phyloP scores from a whole-genome alignment of 2,113 vertebrate genomes.

The Elachura formosa region DNA sequence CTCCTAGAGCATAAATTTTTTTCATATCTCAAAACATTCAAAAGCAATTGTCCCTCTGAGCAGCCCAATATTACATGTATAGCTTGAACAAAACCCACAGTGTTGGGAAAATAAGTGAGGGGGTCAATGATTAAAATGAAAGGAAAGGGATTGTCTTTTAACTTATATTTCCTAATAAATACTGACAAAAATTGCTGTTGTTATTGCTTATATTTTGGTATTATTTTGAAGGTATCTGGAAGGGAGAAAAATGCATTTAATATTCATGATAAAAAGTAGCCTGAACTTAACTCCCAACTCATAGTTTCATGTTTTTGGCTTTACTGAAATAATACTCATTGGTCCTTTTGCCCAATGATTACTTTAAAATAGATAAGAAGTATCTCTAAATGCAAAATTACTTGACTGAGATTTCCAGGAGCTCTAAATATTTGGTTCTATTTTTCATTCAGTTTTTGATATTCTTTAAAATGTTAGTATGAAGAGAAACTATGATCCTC shows the following conservation, averaged over 20 bases:
- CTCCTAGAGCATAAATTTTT: not conserved
- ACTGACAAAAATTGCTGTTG: not conserved
- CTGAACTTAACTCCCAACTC: fast-evolving
- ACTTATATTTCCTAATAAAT: not conserved
- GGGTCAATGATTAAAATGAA: not conserved
- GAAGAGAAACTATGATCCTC: not conserved
- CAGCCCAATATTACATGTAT: not conserved
- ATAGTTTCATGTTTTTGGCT: not conserved
- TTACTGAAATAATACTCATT: not conserved
- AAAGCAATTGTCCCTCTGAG: not conserved
- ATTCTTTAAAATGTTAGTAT: not conserved
- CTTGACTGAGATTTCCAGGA: not conserved
- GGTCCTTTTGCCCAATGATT: not conserved
- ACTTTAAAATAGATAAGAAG: not conserved
- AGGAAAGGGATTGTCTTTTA: not conserved
- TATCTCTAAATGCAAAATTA: not conserved
- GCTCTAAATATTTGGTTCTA: not conserved
- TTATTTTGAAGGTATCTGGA: not conserved
- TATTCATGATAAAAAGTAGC: not conserved
- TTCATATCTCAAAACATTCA: not conserved
- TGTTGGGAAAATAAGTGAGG: not conserved
- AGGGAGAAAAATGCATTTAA: not conserved
- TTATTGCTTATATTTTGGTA: not conserved
- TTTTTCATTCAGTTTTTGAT: not conserved
- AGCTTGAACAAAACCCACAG: not conserved